Base-by-base conservation (phyloP, 1,140 invertebrate genomes). In the Fopius arisanus region DNA sequence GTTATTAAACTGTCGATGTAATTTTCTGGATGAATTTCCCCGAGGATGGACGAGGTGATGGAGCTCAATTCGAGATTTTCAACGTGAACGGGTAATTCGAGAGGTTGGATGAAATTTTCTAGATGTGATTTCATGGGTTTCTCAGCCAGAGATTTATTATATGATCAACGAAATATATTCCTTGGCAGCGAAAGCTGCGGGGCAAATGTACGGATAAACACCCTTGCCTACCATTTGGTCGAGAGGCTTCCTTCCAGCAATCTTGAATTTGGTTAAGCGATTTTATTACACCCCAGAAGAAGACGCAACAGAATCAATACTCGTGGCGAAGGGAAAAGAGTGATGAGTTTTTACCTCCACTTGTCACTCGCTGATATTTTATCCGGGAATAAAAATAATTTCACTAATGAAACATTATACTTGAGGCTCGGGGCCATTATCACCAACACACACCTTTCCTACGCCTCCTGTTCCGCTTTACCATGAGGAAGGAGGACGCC, bases 181-280 rank as follows among this genome's bases (percentile, higher is more conserved):
- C 28, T 51, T 21, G 28, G 6, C 48, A 37, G n/a, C 21, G 68
- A 1, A 37, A 14, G 10, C 68, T 29, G 62, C 10, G 29, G 19
- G 48, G 68, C 28, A 59, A 59, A 59, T 59, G 26, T 59, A 37
- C 51, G 31, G 16, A 70, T 59, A 74, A 62, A 21, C 40, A 19
- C 26, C 41, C 21, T 63, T 12, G 16, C 28, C 28, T 41, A 48
- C n/a, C 65, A 23, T 63, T 66, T 48, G 28, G 54, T 43, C 14
- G 40, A 16, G 7, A 5, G 3, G 4, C 29, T 48, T 37, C 29
- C 67, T 48, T 65, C 59, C 37, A 65, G 54, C 54, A 65, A 69
- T 74, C 66, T 33, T 51, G 41, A 74, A 74, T 70, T 74, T 65
- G 67, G 54, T 74, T 70, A 70, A 74, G 54, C 48, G 26, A 74